Percentiles rank a stretch among this genome's conserved stretches.
phyloP scores from a whole-genome alignment of 2,113 vertebrate species.

The Daboia siamensis region DNA sequence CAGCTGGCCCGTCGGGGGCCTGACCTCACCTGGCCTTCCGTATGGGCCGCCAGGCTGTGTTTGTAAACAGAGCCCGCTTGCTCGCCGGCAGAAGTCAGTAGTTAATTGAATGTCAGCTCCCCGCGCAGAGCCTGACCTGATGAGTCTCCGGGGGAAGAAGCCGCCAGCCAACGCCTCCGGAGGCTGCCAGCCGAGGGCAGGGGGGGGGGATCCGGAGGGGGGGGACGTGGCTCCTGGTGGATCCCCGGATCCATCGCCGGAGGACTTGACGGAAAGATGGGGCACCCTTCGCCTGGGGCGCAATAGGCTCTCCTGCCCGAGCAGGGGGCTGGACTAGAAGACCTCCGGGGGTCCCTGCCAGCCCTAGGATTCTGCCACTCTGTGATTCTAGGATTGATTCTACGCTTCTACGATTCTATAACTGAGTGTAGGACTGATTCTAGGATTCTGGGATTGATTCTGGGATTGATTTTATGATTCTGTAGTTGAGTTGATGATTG shows the following conservation, averaged over 20 bases:
- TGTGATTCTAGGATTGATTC: not conserved
- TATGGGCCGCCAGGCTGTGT: conserved; percentile 71
- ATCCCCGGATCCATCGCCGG: not conserved
- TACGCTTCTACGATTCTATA: not conserved
- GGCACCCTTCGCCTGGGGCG: not conserved
- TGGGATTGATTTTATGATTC: too few relatives aligned
- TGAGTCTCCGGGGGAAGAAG: conserved; percentile 63
- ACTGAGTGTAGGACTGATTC: too few relatives aligned
- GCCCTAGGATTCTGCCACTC: not conserved
- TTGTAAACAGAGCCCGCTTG: conserved; percentile 79
- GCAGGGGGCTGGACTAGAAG: not conserved
- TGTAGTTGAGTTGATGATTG: too few relatives aligned
- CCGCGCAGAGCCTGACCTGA: conserved; percentile 66
- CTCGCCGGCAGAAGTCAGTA: conserved; percentile 67
- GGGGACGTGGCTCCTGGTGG: not conserved
- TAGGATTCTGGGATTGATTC: too few relatives aligned
- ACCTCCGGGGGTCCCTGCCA: not conserved
- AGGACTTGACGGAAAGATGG: not conserved
- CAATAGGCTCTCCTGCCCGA: not conserved
- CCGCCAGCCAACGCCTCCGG: too few relatives aligned
- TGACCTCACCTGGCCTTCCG: conserved; percentile 59
- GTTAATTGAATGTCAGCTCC: conserved; percentile 79
- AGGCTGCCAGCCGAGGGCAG: conserved; percentile 20
- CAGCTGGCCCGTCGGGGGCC: conserved; percentile 56
- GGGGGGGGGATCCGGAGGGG: not conserved